A percentile compares a stretch with the other conserved stretches of the same genome.
These are phyloP conservation scores for Oophaga sylvatica DNA, from an alignment of 2,797 vertebrate genomes.

Conservation along the genomic window DNA sequence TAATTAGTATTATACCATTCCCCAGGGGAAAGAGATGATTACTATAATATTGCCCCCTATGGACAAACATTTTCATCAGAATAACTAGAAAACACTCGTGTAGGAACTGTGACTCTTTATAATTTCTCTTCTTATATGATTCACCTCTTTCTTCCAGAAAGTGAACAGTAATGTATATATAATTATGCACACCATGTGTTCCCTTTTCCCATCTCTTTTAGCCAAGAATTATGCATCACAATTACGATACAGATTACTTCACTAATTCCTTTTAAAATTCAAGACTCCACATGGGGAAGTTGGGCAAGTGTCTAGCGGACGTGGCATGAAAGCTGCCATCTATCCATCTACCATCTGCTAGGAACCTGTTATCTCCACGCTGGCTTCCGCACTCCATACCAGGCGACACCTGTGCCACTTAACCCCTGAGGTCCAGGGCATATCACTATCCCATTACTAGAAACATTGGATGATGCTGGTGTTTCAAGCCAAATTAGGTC, in stretches of 20 bases:
- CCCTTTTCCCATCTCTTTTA: slow-evolving; percentile 5
- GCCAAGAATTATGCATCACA: slow-evolving; percentile 21
- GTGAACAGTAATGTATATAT: slow-evolving; percentile 24
- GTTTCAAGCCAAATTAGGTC: neutral
- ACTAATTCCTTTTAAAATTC: slow-evolving; percentile 50
- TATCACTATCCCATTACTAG: neutral
- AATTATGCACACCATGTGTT: slow-evolving; percentile 45
- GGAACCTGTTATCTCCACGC: slow-evolving; percentile 46
- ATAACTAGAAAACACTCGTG: neutral
- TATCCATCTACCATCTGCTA: slow-evolving; percentile 52
- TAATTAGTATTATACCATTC: neutral
- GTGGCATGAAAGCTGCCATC: slow-evolving; percentile 45
- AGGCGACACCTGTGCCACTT: slow-evolving; percentile 49
- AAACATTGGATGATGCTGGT: neutral
- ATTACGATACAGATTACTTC: slow-evolving; percentile 37
- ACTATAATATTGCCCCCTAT: neutral
- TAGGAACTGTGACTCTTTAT: neutral
- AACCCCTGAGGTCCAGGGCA: slow-evolving; percentile 10
- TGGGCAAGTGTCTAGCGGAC: slow-evolving; percentile 25
- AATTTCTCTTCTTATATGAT: neutral
- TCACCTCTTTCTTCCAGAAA: neutral
- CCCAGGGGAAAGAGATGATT: neutral
- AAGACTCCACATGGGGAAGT: slow-evolving; percentile 16
- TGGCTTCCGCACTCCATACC: slow-evolving; percentile 32
- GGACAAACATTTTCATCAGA: neutral